These are phyloP conservation scores for Hyperopisus bebe DNA, from an alignment of 2,113 vertebrate species.

Conservation along the genomic window DNA sequence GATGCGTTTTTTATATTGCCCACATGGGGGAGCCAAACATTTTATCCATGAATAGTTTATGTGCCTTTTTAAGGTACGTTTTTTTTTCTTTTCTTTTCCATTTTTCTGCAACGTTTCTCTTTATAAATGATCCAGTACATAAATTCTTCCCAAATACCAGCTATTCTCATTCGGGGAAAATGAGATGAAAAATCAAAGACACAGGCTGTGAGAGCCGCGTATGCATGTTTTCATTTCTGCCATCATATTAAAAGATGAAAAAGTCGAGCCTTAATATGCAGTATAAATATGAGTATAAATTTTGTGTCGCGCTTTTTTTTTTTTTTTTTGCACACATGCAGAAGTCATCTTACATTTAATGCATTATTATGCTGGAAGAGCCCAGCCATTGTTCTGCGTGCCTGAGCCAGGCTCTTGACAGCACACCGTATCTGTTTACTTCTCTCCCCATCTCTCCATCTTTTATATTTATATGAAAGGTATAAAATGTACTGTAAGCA, in stretches of 20 bases:
- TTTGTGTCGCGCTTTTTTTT: background rate
- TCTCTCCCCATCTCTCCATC: no score
- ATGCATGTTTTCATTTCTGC: background rate
- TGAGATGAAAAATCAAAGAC: background rate
- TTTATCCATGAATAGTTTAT: background rate
- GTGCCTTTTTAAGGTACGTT: background rate
- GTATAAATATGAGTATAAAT: background rate
- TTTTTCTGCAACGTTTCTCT: background rate
- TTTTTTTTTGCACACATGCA: background rate
- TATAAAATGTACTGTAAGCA: background rate
- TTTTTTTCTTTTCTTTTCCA: background rate
- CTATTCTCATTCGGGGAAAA: background rate
- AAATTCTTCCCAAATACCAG: background rate
- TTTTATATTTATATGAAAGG: slow-evolving; percentile 1
- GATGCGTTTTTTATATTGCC: background rate
- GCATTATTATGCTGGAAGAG: background rate
- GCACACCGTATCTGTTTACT: background rate
- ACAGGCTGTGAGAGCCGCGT: background rate
- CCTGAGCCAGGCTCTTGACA: background rate
- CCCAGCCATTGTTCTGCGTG: background rate
- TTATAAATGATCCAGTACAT: background rate
- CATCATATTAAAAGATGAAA: background rate
- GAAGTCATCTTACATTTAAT: slow-evolving; percentile 13
- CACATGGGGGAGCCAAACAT: slow-evolving; percentile 18
- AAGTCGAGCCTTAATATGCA: background rate